Base-by-base conservation (phyloP, 2,888 invertebrate species). In the Ectemnius cavifrons region DNA sequence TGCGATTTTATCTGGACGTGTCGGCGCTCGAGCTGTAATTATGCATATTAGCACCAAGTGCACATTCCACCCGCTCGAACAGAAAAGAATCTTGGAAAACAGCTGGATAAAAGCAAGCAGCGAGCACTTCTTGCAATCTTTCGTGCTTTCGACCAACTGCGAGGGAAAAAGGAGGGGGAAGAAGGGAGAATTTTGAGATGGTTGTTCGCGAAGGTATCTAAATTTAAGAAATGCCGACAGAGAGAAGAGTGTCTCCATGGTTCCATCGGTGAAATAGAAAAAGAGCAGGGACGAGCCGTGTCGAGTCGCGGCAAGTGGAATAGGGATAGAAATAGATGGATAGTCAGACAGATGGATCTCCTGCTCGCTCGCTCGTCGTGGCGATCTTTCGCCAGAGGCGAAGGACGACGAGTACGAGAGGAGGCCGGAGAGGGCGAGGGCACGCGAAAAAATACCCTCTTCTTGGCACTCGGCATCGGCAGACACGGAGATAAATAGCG, bases 401-500 rank as follows among this genome's bases (percentile, higher is more conserved):
- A 27, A 60, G 8, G 60, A 23, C 3, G 49, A 18, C 16, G 49
- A 66, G 58, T 56, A 28, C 57, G 28, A 68, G 68, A 37, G 23
- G 56, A 63, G 60, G n/a, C 49, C 23, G 18, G 56, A 16, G 58
- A 69, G 62, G 59, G 60, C 70, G 73, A 57, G 68, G 72, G 77
- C 73, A 81, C 79, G 83, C 81, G 81, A 85, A 88, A 88, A 87
- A 87, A 88, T 86, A 85, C 75, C 78, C 83, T 84, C 85, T 11
- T 37, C 37, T 87, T 87, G 87, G 88, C 88, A 88, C 85, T 82
- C 81, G 82, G 86, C 87, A 83, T 88, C 87, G 81, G 84, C 85
- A 88, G 85, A 88, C 85, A 82, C 82, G 79, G 84, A 85, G 87
- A 88, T 88, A 88, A 88, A 88, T 86, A 87, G 84, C 84, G 79